Evolutionary conservation across 2,888 invertebrate genomes (phyloP).

Genomic region (Antheraea assamensis): DNA sequence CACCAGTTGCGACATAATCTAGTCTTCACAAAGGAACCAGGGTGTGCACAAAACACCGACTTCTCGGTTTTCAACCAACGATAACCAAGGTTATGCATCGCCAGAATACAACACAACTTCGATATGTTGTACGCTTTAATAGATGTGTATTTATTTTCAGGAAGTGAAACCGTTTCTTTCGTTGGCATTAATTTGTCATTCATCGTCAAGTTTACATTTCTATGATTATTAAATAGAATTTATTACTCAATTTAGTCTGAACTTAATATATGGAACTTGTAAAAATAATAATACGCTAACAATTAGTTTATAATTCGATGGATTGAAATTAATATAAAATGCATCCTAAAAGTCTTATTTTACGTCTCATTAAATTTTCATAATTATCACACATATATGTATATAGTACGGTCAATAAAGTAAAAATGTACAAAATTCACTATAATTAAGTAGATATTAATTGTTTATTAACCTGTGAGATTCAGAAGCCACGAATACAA

Average conservation of each 20-base stretch:
- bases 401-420: background rate
- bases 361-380: too few species aligned
- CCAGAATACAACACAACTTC: conserved; percentile 92
- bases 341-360: too few species aligned
- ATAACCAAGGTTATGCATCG: conserved; percentile 83
- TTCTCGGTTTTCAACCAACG: conserved; percentile 86
- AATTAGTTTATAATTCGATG: too few species aligned
- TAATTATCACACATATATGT: too few species aligned
- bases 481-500: conserved; percentile 93
- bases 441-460: background rate
- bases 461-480: conserved; percentile 86
- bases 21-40: conserved; percentile 94
- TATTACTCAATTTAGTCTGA: background rate
- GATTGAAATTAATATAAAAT: too few species aligned
- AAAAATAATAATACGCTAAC: too few species aligned
- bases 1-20: conserved; percentile 91
- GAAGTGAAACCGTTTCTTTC: conserved; percentile 85
- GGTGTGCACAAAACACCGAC: conserved; percentile 91
- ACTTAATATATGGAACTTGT: too few species aligned
- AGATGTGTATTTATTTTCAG: conserved; percentile 86
- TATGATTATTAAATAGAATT: conserved; percentile 34
- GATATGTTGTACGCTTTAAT: conserved; percentile 94
- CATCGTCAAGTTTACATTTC: conserved; percentile 60
- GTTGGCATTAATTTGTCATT: conserved; percentile 65
- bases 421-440: background rate